Percentiles rank a stretch among this genome's conserved stretches.
Conservation (phyloP, 2,888 invertebrate species). For the Eristalinus sepulchralis region DNA sequence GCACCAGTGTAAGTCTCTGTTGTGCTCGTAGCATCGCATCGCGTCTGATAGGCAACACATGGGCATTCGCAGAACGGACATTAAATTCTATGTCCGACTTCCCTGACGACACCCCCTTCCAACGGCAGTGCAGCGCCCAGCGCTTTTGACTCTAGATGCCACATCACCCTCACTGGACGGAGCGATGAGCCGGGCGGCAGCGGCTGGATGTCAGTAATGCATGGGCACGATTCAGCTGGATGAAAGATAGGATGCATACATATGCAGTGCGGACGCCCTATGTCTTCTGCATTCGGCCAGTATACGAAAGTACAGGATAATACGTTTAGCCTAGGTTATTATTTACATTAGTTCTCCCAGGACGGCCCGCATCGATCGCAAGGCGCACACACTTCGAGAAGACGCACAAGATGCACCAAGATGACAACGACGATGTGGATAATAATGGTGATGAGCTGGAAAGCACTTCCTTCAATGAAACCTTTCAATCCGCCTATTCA, state of each 20-base stretch:
- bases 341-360: constrained; percentile 57
- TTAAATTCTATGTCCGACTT: constrained; percentile 4
- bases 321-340: constrained; percentile 61
- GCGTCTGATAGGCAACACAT: constrained; percentile 21
- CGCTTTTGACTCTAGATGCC: background rate
- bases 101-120: constrained; percentile 16
- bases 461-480: constrained; percentile 33
- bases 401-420: constrained; percentile 22
- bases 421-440: constrained; percentile 31
- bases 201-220: constrained; percentile 30
- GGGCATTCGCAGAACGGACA: constrained; percentile 21
- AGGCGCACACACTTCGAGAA: constrained; percentile 47
- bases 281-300: constrained; percentile 39
- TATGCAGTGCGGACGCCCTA: background rate
- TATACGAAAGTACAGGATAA: constrained; percentile 59
- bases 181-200: constrained; percentile 15
- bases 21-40: background rate
- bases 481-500: background rate
- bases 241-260: constrained; percentile 40
- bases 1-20: background rate
- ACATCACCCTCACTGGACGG: background rate
- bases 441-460: constrained; percentile 50
- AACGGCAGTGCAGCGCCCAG: background rate
- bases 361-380: constrained; percentile 35
- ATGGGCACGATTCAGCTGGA: constrained; percentile 32